Percentiles rank a stretch among this genome's conserved stretches.
phyloP scores from a whole-genome alignment of 2,888 invertebrate genomes.

The Trissolcus brochymenae region DNA sequence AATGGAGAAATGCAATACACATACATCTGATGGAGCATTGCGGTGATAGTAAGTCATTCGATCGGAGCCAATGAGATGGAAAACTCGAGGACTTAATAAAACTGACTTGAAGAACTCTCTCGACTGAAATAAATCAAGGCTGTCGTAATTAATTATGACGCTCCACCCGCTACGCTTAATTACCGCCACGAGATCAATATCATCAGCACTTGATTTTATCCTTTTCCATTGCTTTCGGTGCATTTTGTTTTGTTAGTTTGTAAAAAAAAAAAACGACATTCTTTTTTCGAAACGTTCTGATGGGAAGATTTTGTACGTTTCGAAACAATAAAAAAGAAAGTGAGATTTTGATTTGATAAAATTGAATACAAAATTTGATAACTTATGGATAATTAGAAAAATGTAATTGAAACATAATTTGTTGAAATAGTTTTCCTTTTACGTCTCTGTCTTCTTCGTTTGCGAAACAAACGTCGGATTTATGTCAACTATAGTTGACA shows the following conservation, averaged over 20 bases:
- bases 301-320: not conserved
- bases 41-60: conserved; percentile 43
- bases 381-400: too few relatives aligned
- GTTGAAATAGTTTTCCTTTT: too few relatives aligned
- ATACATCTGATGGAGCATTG: conserved; percentile 13
- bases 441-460: too few relatives aligned
- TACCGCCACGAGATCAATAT: conserved; percentile 45
- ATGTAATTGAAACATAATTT: too few relatives aligned
- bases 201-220: conserved; percentile 11
- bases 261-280: not conserved
- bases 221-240: conserved; percentile 8
- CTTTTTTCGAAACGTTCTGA: not conserved
- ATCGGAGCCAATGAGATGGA: conserved; percentile 48
- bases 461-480: too few relatives aligned
- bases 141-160: conserved; percentile 50
- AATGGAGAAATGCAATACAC: conserved; percentile 49
- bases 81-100: conserved; percentile 51
- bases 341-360: too few relatives aligned
- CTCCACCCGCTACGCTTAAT: conserved; percentile 48
- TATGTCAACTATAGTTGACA: too few relatives aligned
- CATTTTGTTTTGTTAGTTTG: conserved; percentile 16
- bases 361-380: too few relatives aligned
- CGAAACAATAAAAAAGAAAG: not conserved
- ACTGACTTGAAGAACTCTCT: conserved; percentile 34
- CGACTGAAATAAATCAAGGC: conserved; percentile 28